phyloP scores from a whole-genome alignment of 2,113 vertebrate genomes.

The Percopsis transmontana region DNA sequence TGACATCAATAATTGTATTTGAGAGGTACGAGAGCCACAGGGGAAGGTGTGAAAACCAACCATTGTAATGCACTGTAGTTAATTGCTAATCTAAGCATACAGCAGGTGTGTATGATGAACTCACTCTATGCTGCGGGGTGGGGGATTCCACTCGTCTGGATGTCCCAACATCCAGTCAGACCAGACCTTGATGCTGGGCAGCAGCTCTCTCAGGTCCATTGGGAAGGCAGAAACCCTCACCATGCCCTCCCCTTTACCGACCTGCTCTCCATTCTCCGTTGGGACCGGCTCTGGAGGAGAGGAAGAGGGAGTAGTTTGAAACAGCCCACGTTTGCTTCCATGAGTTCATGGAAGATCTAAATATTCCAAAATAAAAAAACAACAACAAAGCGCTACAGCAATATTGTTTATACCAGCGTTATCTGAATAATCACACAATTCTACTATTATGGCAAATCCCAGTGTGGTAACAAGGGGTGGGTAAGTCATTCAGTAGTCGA shows the following conservation, averaged over 20 bases:
- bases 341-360: too few relatives aligned
- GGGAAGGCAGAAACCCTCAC: constrained; percentile 89
- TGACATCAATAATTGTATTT: too few relatives aligned
- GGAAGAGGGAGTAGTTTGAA: neutral
- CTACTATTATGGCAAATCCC: too few relatives aligned
- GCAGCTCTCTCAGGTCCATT: constrained; percentile 88
- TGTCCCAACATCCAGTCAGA: constrained; percentile 99
- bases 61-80: neutral
- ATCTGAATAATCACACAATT: too few relatives aligned
- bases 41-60: too few relatives aligned
- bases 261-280: constrained; percentile 59
- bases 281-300: constrained; percentile 74
- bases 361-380: too few relatives aligned
- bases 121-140: constrained; percentile 81
- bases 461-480: too few relatives aligned
- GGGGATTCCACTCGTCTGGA: constrained; percentile 95
- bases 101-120: constrained; percentile 23
- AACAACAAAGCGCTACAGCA: too few relatives aligned
- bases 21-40: too few relatives aligned
- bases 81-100: constrained; percentile 62
- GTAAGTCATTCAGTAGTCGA: too few relatives aligned
- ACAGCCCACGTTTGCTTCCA: neutral
- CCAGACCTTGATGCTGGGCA: constrained; percentile 97
- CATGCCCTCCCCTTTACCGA: constrained; percentile 80
- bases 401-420: too few relatives aligned